Conservation (phyloP, 2,797 vertebrate genomes). For the Corythornis leucogaster region DNA sequence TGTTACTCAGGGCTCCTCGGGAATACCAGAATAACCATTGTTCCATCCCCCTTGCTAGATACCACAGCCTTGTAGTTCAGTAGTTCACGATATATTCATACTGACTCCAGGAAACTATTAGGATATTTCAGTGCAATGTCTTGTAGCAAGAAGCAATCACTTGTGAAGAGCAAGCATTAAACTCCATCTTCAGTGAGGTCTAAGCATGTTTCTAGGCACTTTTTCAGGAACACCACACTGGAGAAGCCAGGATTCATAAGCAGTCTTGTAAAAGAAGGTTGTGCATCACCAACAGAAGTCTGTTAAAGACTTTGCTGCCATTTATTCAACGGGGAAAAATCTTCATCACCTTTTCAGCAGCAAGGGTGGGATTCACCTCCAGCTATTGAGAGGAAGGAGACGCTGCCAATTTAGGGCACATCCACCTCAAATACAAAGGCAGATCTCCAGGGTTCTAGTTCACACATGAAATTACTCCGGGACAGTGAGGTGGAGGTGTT, state of each 20-base stretch:
- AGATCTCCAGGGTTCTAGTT: background rate
- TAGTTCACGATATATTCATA: constrained; percentile 6
- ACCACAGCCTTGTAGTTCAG: background rate
- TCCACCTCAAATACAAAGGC: background rate
- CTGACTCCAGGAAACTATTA: constrained; percentile 50
- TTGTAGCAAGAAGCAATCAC: background rate
- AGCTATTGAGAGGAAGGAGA: background rate
- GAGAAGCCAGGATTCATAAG: background rate
- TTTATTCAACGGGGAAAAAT: background rate
- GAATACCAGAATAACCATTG: constrained; percentile 23
- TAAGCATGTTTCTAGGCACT: background rate
- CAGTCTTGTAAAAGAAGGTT: background rate
- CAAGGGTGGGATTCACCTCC: background rate
- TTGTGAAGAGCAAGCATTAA: background rate
- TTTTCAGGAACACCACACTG: background rate
- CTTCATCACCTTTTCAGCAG: background rate
- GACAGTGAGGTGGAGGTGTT: background rate
- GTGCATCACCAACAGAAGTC: background rate
- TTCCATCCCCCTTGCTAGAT: background rate
- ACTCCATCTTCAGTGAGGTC: background rate
- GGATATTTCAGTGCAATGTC: background rate
- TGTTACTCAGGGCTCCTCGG: constrained; percentile 16
- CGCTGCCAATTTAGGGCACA: background rate
- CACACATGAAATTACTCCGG: background rate
- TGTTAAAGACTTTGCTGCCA: background rate